Base-by-base conservation (phyloP, 2,888 invertebrate genomes). In the Noctuana brunneofusca region DNA sequence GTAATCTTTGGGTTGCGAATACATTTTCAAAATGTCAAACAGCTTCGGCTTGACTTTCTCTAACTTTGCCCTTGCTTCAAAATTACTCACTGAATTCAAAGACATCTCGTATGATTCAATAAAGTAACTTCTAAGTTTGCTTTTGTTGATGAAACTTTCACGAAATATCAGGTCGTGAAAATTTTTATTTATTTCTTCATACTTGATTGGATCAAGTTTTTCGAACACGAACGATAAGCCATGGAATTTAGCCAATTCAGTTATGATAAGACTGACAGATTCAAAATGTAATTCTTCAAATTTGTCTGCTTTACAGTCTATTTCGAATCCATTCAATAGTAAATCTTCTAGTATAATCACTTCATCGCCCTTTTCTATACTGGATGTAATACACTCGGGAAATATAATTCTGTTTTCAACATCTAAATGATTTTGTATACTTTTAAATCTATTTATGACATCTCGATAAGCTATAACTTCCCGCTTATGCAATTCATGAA, bases 281-380 rank as follows among this genome's bases (percentile, higher is more conserved):
- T 71, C 52, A n/a, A 75, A 77, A 59, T 76, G 73, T 64, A 86
- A 59, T 16, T 78, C 75, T 67, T 84, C 75, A 24, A 71, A 76
- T 38, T 77, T 81, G 0, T 70, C 67, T 18, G 80, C 64, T 66
- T 78, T 82, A 2, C 71, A 72, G 64, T 83, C 81, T 27, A 79
- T 72, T 64, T 75, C 71, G 71, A 80, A 90, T 3, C 84, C 86
- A 30, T 74, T 75, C 9, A 69, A 65, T 14, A 72, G 66, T 65
- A 89, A 79, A 73, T 90, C 89, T 66, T 86, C 83, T 32, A 89
- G 66, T 55, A 90, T 81, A 0, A 89, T 78, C 5, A 89, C 77
- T 75, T 89, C 89, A 24, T 82, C 83, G 11, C 72, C 77, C 55
- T 72, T 78, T 18, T 81, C 79, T 22, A 58, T 73, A 48, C 72